Evolutionary conservation across 2,797 vertebrate species (phyloP).

Genomic region (Microctenopoma steveboyesi): DNA sequence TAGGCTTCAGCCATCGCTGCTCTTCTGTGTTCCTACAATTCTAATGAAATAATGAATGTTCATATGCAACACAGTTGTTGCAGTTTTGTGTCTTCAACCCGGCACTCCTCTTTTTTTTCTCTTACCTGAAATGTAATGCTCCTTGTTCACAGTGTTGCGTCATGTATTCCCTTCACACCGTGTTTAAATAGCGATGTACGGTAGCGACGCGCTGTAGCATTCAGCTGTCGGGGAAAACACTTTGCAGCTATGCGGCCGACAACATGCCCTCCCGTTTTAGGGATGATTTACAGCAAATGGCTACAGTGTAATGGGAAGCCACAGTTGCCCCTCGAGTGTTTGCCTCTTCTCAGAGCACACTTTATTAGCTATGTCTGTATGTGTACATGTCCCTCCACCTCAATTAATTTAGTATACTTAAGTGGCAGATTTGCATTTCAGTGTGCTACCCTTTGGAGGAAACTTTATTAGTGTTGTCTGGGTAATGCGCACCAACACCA

Average conservation of each 20-base stretch:
- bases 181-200: slow-evolving; percentile 54
- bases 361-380: slow-evolving; percentile 65
- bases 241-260: slow-evolving; percentile 46
- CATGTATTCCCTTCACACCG: slow-evolving; percentile 36
- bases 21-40: slow-evolving; percentile 19
- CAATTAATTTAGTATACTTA: slow-evolving; percentile 69
- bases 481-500: slow-evolving; percentile 37
- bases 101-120: slow-evolving; percentile 9
- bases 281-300: slow-evolving; percentile 61
- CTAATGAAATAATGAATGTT: slow-evolving; percentile 2
- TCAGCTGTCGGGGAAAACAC: slow-evolving; percentile 50
- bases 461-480: slow-evolving; percentile 67
- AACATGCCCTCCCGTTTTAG: slow-evolving; percentile 39
- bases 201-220: slow-evolving; percentile 35
- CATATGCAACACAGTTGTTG: slow-evolving; percentile 20
- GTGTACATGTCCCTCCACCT: slow-evolving; percentile 62
- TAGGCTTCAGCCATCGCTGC: background rate
- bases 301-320: slow-evolving; percentile 49
- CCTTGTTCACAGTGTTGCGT: slow-evolving; percentile 25
- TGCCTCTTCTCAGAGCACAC: slow-evolving; percentile 48
- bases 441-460: slow-evolving; percentile 43
- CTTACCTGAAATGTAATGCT: slow-evolving; percentile 28
- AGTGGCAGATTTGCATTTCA: slow-evolving; percentile 64
- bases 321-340: slow-evolving; percentile 47
- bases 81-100: slow-evolving; percentile 21